These are phyloP conservation scores for Xenopus laevis DNA, from an alignment of 2,113 vertebrate genomes.

Conservation along the genomic window DNA sequence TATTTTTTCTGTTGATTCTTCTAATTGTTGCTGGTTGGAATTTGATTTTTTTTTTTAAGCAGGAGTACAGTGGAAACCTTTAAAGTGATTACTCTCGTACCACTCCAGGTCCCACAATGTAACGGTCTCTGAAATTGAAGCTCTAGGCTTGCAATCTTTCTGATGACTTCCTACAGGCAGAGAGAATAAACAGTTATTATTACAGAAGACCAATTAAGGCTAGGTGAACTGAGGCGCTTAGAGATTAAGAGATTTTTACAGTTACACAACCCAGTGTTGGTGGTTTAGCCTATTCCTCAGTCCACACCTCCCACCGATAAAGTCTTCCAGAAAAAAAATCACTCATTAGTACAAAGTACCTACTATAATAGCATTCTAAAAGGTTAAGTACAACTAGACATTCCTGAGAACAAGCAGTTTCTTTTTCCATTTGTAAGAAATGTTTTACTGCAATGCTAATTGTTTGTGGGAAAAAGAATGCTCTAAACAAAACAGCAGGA, in stretches of 20 bases:
- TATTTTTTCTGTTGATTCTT: too few relatives aligned
- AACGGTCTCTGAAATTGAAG: slow-evolving; percentile 37
- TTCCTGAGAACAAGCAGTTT: slow-evolving; percentile 20
- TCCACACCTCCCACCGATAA: slow-evolving; percentile 35
- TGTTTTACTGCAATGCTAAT: slow-evolving; percentile 36
- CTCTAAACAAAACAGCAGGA: slow-evolving; percentile 22
- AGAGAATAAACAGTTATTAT: slow-evolving; percentile 40
- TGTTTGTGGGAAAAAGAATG: slow-evolving; percentile 22
- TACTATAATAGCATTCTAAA: slow-evolving; percentile 39
- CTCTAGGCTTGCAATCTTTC: slow-evolving; percentile 33
- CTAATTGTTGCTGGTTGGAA: neutral
- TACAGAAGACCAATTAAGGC: slow-evolving; percentile 31
- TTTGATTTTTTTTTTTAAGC: slow-evolving; percentile 5
- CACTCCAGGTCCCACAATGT: slow-evolving; percentile 24
- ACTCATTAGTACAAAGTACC: slow-evolving; percentile 39
- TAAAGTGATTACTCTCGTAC: slow-evolving; percentile 25
- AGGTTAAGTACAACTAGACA: slow-evolving; percentile 31
- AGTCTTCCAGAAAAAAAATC: slow-evolving; percentile 37
- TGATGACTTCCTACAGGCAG: slow-evolving; percentile 40
- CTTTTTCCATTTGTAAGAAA: slow-evolving; percentile 10
- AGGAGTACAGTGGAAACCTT: slow-evolving; percentile 11
- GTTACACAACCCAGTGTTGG: slow-evolving; percentile 20
- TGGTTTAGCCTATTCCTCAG: slow-evolving; percentile 14
- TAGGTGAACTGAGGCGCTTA: slow-evolving; percentile 31
- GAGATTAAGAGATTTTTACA: slow-evolving; percentile 15